Base-by-base conservation (phyloP, 2,797 vertebrate genomes). In the Acrossocheilus wenchowensis region DNA sequence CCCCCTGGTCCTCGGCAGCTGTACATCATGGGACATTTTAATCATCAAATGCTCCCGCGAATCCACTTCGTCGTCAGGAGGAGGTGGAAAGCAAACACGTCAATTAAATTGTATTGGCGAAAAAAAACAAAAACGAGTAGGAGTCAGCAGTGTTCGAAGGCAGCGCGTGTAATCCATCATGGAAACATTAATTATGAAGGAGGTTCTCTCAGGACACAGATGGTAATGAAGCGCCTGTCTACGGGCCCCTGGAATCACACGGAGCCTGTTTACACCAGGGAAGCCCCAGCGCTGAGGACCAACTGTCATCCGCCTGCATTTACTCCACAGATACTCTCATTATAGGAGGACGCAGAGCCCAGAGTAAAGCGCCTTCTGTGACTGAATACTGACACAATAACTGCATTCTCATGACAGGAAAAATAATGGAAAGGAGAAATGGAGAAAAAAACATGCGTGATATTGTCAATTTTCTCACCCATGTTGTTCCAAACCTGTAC, bases 101-200 rank as follows among this genome's bases (percentile, higher is more conserved):
- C 83, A 85, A 86, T 87, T 89, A 82, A 90, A 86, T 69, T 78
- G 68, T 86, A 87, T 85, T 34, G 81, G 78, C 14, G 66, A 81
- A 87, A 80, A 72, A 88, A 12, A 8, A 34, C 15, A 14, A 72
- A 72, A 78, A 15, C 30, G 73, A 89, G 91, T 90, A 88, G 91
- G 94, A 92, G 93, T 92, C 90, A 90, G 92, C 80, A 82, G 91
- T 90, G 93, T 93, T 94, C 92, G 89, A 91, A 92, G 92, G 85
- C 91, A 88, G 91, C 90, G 91, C 85, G 69, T 93, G 93, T 93
- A 94, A 95, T 96, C 94, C 93, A 95, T 95, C 94, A 95, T 86
- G 86, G 87, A 93, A 94, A 94, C 94, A 94, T 95, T 95, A 94
- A 95, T 96, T 95, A 95, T 92, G 93, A 92, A 90, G 90, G 84